Base-by-base conservation (phyloP, 2,888 invertebrate species). In the Lycocerus yunnanus region DNA sequence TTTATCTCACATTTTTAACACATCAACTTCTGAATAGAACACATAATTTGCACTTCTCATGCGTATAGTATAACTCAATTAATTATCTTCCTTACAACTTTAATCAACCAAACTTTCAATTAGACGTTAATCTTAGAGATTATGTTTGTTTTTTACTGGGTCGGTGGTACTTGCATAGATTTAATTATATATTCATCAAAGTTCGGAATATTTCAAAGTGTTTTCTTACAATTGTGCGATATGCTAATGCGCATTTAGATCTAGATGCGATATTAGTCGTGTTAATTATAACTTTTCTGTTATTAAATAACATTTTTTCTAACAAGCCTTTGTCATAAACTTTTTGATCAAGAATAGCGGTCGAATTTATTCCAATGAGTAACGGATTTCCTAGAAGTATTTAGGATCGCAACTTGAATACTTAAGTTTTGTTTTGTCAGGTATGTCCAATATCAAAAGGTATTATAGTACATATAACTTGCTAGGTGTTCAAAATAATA, bases 341-440 rank as follows among this genome's bases (percentile, higher is more conserved):
- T 43, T 63, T 63, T 63, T 63, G 20, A 63, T 63, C 61, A 20
- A 63, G 20, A 63, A 16, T 20, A 20, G 61, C 20, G 18, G 61
- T 63, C 61, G 61, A 20, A 71, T 59, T 69, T 72, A 72, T 75
- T 72, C 72, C 72, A 75, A 72, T 75, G 72, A 71, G 75, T 75
- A 71, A 75, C 69, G 65, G 68, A 66, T 71, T 75, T 68, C 68
- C 58, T 69, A 74, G 71, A 74, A 71, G 71, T 71, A 71, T 66
- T 71, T 70, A 65, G 65, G 58, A 69, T 27, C 71, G 60, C 27
- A 67, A 66, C 65, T 68, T 68, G 74, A 71, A 74, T 74, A 71
- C 68, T 60, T 74, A 74, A 74, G 68, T 59, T 43, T 14, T 10
- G 58, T 65, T 67, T 63, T 43, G 74, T 74, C 74, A 71, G 69